Base-by-base conservation (phyloP, 2,888 invertebrate genomes). In the Galeruca laticollis region DNA sequence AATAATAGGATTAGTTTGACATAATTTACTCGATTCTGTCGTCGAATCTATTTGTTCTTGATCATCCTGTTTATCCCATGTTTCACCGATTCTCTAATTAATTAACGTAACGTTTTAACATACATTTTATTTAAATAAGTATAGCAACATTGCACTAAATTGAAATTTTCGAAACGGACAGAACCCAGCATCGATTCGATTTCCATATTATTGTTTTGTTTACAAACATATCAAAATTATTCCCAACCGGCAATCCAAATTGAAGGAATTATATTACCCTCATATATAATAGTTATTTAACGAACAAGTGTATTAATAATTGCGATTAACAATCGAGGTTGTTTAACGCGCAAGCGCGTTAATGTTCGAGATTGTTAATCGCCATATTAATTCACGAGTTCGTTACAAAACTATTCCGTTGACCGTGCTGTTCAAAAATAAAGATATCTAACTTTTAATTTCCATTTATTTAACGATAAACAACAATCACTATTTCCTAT, bases 41-140 rank as follows among this genome's bases (percentile, higher is more conserved):
- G n/a, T n/a, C n/a, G n/a, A n/a, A n/a, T n/a, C n/a, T n/a, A n/a
- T n/a, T n/a, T n/a, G n/a, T 40, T 47, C 15, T 47, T 47, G 9
- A 47, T 18, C 18, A 15, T 47, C 18, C 47, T 52, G 52, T 26
- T 2, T 26, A 26, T 21, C 2, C 13, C 5, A 10, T 52, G 21
- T 26, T 52, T 10, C 13, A 13, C 21, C 52, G 13, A 52, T 26
- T 21, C 11, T 52, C 2, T 26, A 64, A 64, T 64, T 31, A 64
- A 64, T 57, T 64, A 64, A 13, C 31, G 63, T 31, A 40, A 11
- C 33, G 18, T 57, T 64, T 64, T 31, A 64, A 64, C 56, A 64
- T 57, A 64, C 56, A 64, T 56, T 64, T 64, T 54, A 64, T 54
- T 64, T 64, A 64, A 64, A 64, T 64, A 57, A 56, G 47, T 57